Evolutionary conservation across 1,140 invertebrate genomes (phyloP).

Genomic region (Scylla paramamosain): DNA sequence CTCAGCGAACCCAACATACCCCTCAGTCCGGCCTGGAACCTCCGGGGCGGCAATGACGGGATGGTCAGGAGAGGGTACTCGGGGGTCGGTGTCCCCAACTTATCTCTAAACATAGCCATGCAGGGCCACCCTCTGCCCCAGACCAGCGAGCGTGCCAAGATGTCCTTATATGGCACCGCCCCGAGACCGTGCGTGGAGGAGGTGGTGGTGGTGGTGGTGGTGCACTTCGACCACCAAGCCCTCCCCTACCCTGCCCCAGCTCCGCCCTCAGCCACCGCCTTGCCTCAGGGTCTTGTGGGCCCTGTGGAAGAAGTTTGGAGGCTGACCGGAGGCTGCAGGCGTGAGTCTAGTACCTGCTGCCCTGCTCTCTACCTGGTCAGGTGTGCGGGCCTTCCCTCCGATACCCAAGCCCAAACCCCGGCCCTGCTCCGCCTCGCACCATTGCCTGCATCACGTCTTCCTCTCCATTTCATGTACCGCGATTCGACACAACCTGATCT

Average conservation of each 20-base stretch:
- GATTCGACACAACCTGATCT: too few relatives aligned
- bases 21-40: neutral
- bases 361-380: neutral
- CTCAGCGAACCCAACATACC: neutral
- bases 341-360: neutral
- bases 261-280: neutral
- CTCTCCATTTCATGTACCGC: neutral
- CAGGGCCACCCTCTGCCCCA: neutral
- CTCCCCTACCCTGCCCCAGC: neutral
- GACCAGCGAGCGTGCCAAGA: slow-evolving; percentile 36
- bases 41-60: neutral
- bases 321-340: neutral
- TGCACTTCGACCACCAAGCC: neutral
- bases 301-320: neutral
- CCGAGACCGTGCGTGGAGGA: neutral
- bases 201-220: slow-evolving; percentile 1
- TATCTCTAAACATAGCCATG: neutral
- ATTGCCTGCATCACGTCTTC: neutral
- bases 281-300: neutral
- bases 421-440: neutral
- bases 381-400: too few relatives aligned
- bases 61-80: neutral
- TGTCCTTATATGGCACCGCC: slow-evolving; percentile 49
- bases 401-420: too few relatives aligned
- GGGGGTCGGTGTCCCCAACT: neutral